phyloP scores from a whole-genome alignment of 1,140 invertebrate genomes.

The Drosophila sp. region DNA sequence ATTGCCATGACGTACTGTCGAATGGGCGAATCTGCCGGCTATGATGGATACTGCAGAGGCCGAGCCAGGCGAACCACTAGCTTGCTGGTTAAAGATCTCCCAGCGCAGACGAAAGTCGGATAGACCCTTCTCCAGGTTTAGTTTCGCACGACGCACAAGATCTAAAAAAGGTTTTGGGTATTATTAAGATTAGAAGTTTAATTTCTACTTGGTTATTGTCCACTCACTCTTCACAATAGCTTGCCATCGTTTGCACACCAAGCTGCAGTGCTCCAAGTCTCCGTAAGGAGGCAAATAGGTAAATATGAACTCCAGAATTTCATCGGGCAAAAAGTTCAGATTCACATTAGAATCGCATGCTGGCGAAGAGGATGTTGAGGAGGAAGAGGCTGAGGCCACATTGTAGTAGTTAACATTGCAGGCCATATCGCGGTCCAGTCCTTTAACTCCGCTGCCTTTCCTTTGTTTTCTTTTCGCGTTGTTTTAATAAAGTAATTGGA shows the following conservation, averaged over 20 bases:
- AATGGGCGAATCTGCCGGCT: conserved; percentile 95
- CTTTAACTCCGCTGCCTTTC: conserved; percentile 22
- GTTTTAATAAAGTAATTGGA: neutral
- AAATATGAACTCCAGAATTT: conserved; percentile 96
- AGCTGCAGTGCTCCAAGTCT: conserved; percentile 92
- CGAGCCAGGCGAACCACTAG: conserved; percentile 23
- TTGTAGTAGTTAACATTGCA: conserved; percentile 51
- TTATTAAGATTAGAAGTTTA: neutral
- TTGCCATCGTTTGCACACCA: conserved; percentile 94
- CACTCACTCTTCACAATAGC: conserved; percentile 90
- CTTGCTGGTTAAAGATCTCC: conserved; percentile 71
- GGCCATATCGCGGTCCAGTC: conserved; percentile 50
- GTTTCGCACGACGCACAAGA: conserved; percentile 71
- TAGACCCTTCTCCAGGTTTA: conserved; percentile 76
- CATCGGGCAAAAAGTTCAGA: conserved; percentile 90
- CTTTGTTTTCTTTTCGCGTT: conserved; percentile 1
- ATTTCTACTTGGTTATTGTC: neutral
- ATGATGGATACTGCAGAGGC: conserved; percentile 85
- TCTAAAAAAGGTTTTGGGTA: conserved; percentile 41
- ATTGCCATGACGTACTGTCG: conserved; percentile 92
- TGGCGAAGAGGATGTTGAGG: conserved; percentile 1
- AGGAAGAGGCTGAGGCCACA: conserved; percentile 24
- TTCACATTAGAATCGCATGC: conserved; percentile 30
- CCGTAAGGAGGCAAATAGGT: conserved; percentile 94
- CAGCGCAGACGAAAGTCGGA: conserved; percentile 73